These are phyloP conservation scores for Isoperla grammatica DNA, from an alignment of 2,888 invertebrate species.

Conservation along the genomic window DNA sequence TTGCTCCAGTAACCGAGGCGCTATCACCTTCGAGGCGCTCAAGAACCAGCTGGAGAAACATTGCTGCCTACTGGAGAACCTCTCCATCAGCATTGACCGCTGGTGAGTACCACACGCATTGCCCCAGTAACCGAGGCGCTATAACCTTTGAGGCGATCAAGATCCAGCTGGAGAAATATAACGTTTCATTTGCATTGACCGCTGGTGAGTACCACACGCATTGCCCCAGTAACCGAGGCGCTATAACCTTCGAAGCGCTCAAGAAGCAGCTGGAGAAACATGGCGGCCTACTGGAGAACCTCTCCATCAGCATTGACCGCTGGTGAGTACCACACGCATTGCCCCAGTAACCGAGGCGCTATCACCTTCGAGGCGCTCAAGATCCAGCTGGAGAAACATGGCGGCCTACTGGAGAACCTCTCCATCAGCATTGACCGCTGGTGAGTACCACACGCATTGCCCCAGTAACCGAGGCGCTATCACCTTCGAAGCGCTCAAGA, in stretches of 20 bases:
- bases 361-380: constrained; percentile 87
- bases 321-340: constrained; percentile 73
- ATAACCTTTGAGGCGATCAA: too few species aligned
- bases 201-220: too few species aligned
- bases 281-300: constrained; percentile 81
- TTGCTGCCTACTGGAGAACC: constrained; percentile 81
- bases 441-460: constrained; percentile 77
- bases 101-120: constrained; percentile 73
- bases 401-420: constrained; percentile 84
- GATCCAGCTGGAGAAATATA: too few species aligned
- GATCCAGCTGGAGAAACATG: constrained; percentile 79
- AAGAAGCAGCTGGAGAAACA: constrained; percentile 81
- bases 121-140: too few species aligned
- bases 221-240: constrained; percentile 68
- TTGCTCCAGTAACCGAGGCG: constrained; percentile 67
- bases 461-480: constrained; percentile 75
- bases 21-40: constrained; percentile 85
- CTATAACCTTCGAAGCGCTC: constrained; percentile 85
- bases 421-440: constrained; percentile 60
- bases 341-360: constrained; percentile 68
- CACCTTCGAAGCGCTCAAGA: constrained; percentile 81
- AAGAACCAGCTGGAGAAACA: constrained; percentile 81
- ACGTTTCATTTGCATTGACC: too few species aligned
- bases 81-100: constrained; percentile 66
- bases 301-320: constrained; percentile 66